These are phyloP conservation scores for Eilema caniola DNA, from an alignment of 2,888 invertebrate genomes.

Conservation along the genomic window DNA sequence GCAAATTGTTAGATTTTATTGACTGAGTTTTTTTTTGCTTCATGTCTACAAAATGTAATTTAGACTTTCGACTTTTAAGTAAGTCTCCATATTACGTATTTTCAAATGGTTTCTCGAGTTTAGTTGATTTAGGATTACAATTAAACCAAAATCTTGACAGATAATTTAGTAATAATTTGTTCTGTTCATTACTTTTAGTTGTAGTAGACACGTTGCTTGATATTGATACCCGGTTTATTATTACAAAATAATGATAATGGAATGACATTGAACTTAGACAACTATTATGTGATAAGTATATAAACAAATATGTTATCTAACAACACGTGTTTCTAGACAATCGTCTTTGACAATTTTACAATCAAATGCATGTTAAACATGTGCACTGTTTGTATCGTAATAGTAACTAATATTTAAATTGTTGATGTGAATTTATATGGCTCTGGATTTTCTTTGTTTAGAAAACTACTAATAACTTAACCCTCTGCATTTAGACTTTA, in stretches of 20 bases:
- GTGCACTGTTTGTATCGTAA: background rate
- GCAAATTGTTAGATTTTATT: conserved; percentile 2
- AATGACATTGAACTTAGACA: conserved; percentile 1
- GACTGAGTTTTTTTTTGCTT: background rate
- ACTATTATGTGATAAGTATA: background rate
- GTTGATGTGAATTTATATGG: background rate
- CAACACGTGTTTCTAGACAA: background rate
- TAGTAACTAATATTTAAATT: background rate
- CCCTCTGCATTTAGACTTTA: background rate
- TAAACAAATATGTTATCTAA: conserved; percentile 3
- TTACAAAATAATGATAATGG: too few relatives aligned
- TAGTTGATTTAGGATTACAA: too few relatives aligned
- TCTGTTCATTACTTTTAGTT: background rate
- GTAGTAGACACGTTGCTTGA: too few relatives aligned
- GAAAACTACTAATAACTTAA: background rate
- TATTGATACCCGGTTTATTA: too few relatives aligned
- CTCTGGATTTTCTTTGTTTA: background rate
- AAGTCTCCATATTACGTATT: background rate
- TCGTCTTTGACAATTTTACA: background rate
- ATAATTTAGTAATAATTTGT: background rate
- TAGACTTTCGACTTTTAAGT: background rate
- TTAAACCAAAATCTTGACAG: background rate
- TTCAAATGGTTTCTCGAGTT: background rate
- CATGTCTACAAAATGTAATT: too few relatives aligned
- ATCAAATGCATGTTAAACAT: background rate